These are phyloP conservation scores for Sinosuthora webbiana DNA, from an alignment of 2,113 vertebrate species.

Conservation along the genomic window DNA sequence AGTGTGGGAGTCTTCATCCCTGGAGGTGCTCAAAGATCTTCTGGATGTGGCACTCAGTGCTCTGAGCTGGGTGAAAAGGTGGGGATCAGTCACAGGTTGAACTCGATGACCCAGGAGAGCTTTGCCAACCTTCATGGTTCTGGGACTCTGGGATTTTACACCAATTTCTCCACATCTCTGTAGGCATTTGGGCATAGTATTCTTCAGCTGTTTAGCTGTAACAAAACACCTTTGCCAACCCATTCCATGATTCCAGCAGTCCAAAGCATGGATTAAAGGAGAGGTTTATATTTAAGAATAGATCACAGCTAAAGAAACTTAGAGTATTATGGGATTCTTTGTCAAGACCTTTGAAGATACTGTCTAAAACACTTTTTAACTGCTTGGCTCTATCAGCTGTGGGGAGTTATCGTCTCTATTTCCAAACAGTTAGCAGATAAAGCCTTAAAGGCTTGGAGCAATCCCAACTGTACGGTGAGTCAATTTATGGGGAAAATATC, in stretches of 20 bases:
- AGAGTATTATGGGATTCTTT: neutral
- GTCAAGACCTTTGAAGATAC: neutral
- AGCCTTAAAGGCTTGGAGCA: conserved; percentile 28
- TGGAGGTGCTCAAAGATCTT: neutral
- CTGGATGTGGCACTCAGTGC: neutral
- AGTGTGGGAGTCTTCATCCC: neutral
- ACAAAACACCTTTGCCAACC: neutral
- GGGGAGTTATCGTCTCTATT: conserved; percentile 5
- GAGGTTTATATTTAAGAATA: neutral
- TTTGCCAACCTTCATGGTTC: neutral
- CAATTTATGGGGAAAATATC: conserved; percentile 39
- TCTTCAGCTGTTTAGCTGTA: neutral
- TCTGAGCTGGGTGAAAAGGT: neutral
- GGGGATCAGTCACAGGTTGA: neutral
- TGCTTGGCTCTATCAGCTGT: neutral
- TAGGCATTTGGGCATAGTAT: neutral
- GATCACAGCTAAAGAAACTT: conserved; percentile 26
- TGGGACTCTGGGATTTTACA: neutral
- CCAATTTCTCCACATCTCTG: neutral
- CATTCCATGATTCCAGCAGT: neutral
- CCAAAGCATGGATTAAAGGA: neutral
- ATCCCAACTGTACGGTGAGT: neutral
- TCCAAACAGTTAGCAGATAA: conserved; percentile 19
- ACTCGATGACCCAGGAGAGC: neutral
- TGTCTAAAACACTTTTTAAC: neutral